Evolutionary conservation across 2,888 invertebrate genomes (phyloP), one percentile per base, ranked within the genome.

Genomic region (Dolichomitus sp.): DNA sequence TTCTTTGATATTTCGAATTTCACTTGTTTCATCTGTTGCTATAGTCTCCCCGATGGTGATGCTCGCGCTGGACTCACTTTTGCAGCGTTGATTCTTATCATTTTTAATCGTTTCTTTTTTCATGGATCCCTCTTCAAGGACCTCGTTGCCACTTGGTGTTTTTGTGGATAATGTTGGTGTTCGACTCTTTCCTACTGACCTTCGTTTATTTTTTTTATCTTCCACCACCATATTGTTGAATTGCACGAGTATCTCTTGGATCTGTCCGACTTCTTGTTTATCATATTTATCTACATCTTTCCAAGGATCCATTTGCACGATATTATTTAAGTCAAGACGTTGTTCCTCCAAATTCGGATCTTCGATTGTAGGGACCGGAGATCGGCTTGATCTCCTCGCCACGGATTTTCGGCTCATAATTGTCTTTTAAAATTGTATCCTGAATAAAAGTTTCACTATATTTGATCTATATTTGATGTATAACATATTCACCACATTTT

Each of bases 291-390:
- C 27, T 1, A 81, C 37, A n/a, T 79, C 12, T 1, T 40, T 63
- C 80, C 82, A 82, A 1, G 83, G 77, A 33, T 80, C 23, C 0
- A 52, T 37, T 19, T 66, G 5, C 27, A 80, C 14, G 37, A 87
- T 68, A 7, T 82, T 66, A 0, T 80, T 83, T 14, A 86, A 3
- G 6, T 84, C 85, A 19, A 87, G 69, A 0, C 81, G 33, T 12
- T 42, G 14, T 1, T 23, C 23, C 14, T 19, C 37, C 42, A 12
- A 23, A 42, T 11, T 23, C 6, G 40, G 5, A 2, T 3, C 1
- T 12, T 45, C 27, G 7, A 14, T 42, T 27, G 42, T 19, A 12
- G 59, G 9, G 2, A 2, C 17, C 11, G 12, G 4, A 40, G 11
- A 11, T 0, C 5, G 4, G n/a, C 27, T 65, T 14, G 40, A 23